Evolutionary conservation across 2,113 vertebrate species (phyloP), one percentile per base, ranked within the genome.

Genomic region (Burhinus oedicnemus): DNA sequence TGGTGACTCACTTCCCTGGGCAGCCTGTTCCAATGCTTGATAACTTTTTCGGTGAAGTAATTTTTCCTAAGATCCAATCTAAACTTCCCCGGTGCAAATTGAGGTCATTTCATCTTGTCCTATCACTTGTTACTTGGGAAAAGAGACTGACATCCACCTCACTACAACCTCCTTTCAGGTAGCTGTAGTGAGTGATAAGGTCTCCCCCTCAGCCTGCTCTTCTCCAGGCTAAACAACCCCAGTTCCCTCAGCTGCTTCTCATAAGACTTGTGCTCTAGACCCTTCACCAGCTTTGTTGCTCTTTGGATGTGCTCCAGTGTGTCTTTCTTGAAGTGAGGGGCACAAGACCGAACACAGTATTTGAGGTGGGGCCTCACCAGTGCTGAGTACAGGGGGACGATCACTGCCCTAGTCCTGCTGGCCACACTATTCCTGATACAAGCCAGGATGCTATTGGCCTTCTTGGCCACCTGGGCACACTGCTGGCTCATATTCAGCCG

Each of bases 221-320:
- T 51, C 52, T 83, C 47, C 58, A 81, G 51, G 4, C 45, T 77
- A 32, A 51, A 26, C 16, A 5, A 3, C 2, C 11, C 15, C 45
- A 65, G 38, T 21, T 88, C 47, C 6, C 36, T 65, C 70, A 88
- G 23, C 15, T 0, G 2, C 15, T 36, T 38, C 21, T 65, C n/a
- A 9, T 15, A 4, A 3, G 15, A 4, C 14, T 23, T 42, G 25
- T 55, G 12, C 49, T 61, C 32, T 5, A 93, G 49, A 26, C 29
- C 27, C 26, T 64, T 40, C 40, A 30, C 11, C 71, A 80, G 55
- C 61, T 51, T 40, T 0, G 0, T 42, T 27, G 32, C 27, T 32
- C 58, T 72, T 2, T 70, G 61, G 40, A 19, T 38, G 6, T 0
- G 0, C 29, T 44, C 36, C 42, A 85, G 32, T 11, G 4, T 21